Evolutionary conservation across 2,888 invertebrate genomes (phyloP).

Genomic region (Eledone cirrhosa): DNA sequence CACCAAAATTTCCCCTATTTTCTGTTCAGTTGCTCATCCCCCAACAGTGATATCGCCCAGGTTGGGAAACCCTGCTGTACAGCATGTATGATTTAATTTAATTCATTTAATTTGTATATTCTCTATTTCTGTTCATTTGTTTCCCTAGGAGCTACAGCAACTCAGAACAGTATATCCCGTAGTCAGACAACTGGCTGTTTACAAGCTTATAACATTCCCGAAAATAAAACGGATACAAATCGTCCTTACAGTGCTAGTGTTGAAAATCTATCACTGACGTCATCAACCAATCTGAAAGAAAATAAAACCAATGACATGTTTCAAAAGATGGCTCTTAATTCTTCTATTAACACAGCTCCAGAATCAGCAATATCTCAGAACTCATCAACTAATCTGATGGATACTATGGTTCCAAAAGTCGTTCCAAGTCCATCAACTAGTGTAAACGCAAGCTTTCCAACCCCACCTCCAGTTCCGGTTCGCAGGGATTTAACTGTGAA

Average conservation of each 20-base stretch:
- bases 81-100: neutral
- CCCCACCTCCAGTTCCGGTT: slow-evolving; percentile 22
- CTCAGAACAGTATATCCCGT: neutral
- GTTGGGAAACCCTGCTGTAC: slow-evolving; percentile 30
- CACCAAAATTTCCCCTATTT: too few relatives aligned
- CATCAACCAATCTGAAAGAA: slow-evolving; percentile 33
- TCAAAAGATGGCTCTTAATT: neutral
- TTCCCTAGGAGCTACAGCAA: neutral
- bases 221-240: neutral
- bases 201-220: neutral
- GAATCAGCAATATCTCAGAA: slow-evolving; percentile 36
- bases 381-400: slow-evolving; percentile 35
- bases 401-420: slow-evolving; percentile 42
- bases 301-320: neutral
- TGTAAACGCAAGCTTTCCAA: neutral
- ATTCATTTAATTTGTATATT: neutral
- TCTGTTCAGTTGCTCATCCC: too few relatives aligned
- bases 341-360: slow-evolving; percentile 30
- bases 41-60: too few relatives aligned
- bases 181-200: slow-evolving; percentile 21
- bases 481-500: neutral
- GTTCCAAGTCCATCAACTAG: slow-evolving; percentile 11
- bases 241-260: slow-evolving; percentile 12
- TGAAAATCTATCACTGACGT: slow-evolving; percentile 30
- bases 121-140: neutral